phyloP scores from a whole-genome alignment of 2,797 vertebrate species.

The Anomalospiza imberbis region DNA sequence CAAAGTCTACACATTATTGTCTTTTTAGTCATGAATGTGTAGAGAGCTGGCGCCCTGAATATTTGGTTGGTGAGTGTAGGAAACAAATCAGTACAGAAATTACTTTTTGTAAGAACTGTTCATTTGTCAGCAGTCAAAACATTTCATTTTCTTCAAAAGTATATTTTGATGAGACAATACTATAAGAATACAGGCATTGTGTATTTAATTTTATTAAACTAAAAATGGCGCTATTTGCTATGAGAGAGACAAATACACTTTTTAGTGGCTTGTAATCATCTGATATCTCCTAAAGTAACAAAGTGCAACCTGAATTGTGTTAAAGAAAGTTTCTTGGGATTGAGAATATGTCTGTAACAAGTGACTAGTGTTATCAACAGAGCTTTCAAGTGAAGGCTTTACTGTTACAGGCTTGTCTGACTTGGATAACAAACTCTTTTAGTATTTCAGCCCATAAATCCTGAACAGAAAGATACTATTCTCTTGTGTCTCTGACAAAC shows the following conservation, averaged over 20 bases:
- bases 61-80: neutral
- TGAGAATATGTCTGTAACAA: slow-evolving; percentile 1
- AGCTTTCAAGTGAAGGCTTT: slow-evolving; percentile 5
- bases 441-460: slow-evolving; percentile 23
- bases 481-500: neutral
- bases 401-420: neutral
- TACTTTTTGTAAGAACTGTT: neutral
- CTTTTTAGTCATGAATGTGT: neutral
- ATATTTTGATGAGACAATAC: neutral
- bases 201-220: neutral
- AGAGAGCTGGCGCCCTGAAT: neutral
- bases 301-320: neutral
- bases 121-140: neutral
- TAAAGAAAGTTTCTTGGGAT: neutral
- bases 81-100: neutral
- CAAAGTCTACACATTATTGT: neutral
- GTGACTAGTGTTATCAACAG: neutral
- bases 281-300: neutral
- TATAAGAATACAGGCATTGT: neutral
- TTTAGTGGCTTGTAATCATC: neutral
- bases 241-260: neutral
- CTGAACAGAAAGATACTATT: slow-evolving; percentile 20
- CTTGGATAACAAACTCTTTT: slow-evolving; percentile 15
- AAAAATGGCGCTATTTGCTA: neutral
- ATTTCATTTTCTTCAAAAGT: neutral